phyloP scores from a whole-genome alignment of 2,797 vertebrate genomes.

The Acanthis flammea region DNA sequence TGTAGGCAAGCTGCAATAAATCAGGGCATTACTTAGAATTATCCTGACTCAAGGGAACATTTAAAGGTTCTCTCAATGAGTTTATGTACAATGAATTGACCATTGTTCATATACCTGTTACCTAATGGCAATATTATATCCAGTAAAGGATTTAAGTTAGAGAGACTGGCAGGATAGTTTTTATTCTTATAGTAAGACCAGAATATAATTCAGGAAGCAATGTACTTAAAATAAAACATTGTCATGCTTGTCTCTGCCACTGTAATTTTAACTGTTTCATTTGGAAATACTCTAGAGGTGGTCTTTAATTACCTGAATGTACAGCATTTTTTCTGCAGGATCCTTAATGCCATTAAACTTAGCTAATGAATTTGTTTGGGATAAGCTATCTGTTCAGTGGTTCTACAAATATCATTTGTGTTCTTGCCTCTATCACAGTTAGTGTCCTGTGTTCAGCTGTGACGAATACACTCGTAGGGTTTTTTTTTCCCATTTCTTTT shows the following conservation, averaged over 20 bases:
- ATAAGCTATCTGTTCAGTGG: not conserved
- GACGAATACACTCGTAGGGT: not conserved
- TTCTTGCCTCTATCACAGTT: not conserved
- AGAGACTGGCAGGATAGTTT: not conserved
- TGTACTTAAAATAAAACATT: not conserved
- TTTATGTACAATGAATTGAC: not conserved
- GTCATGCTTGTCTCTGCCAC: not conserved
- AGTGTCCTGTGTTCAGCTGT: not conserved
- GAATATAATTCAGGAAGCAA: not conserved
- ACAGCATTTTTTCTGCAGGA: not conserved
- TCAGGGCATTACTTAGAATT: conserved; percentile 2
- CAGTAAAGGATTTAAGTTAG: not conserved
- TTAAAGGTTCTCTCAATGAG: not conserved
- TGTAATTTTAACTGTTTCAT: not conserved
- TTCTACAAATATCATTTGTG: not conserved
- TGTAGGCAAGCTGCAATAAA: not conserved
- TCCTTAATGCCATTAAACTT: not conserved
- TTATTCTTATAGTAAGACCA: not conserved
- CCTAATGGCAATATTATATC: not conserved
- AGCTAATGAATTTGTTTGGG: not conserved
- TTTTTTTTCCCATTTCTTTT: not conserved
- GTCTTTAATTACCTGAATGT: not conserved
- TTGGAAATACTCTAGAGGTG: not conserved
- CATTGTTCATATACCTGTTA: not conserved
- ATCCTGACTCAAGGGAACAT: not conserved